Evolutionary conservation across 2,113 vertebrate species (phyloP), one percentile per base, ranked within the genome.

Genomic region (Plecotus auritus): DNA sequence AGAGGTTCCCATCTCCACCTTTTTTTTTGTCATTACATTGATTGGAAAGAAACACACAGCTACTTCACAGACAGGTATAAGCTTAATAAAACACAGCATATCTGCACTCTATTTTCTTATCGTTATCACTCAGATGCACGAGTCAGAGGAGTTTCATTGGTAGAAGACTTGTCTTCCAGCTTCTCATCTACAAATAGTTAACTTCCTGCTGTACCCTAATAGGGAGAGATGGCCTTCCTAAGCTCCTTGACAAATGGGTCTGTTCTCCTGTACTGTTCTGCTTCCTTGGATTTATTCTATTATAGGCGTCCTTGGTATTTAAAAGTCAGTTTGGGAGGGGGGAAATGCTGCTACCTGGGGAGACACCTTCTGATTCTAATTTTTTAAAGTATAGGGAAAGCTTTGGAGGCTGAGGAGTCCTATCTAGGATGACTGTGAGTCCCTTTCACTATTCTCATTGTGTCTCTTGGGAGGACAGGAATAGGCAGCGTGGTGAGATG

Each of bases 231-330:
- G 67, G 7, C 72, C 67, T 88, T 88, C 42, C 22, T 56, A 54
- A 26, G 66, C 69, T 40, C 20, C 66, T 93, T 91, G 94, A 94
- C 84, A 95, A 69, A 94, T 90, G 85, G 47, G 16, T 32, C 73
- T 85, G 72, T 87, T 85, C 66, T 92, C 88, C 22, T 69, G 22
- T 78, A 28, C 72, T 64, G 35, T 88, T 91, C 26, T 86, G 91
- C 77, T 76, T 90, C 67, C 74, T 3, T 64, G 88, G 22, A 45
- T 85, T 45, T 88, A 22, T 95, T 94, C 64, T 95, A 56, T 93
- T 76, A 92, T 11, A 91, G n/a, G 54, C 85, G 73, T 92, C 91
- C 73, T 96, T 88, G 61, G 64, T 92, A 82, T 56, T 94, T 91
- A 82, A 93, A 91, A 78, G 73, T 67, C 11, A 81, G 45, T 37